These are phyloP conservation scores for Stictocephala bisonia DNA, from an alignment of 2,888 invertebrate species.

Conservation along the genomic window DNA sequence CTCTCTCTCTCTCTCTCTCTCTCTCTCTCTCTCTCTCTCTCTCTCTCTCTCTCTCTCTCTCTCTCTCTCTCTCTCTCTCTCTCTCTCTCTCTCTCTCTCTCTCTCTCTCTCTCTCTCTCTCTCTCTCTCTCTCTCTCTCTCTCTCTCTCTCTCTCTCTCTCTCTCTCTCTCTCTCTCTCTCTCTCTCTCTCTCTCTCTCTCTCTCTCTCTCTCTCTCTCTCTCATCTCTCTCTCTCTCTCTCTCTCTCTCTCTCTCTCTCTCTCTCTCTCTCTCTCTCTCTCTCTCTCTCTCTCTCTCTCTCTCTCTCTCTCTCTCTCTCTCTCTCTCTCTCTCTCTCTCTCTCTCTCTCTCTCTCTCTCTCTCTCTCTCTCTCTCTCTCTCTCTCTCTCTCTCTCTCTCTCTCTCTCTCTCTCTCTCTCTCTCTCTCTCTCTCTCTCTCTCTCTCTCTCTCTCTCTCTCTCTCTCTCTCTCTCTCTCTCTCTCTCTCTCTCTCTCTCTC, in stretches of 20 bases:
- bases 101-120: background rate
- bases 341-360: too few relatives aligned
- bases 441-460: too few relatives aligned
- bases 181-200: too few relatives aligned
- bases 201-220: too few relatives aligned
- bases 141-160: background rate
- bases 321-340: too few relatives aligned
- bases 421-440: too few relatives aligned
- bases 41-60: constrained; percentile 22
- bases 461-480: too few relatives aligned
- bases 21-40: constrained; percentile 34
- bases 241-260: background rate
- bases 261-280: background rate
- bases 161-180: background rate
- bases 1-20: constrained; percentile 23
- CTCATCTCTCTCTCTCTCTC: too few relatives aligned
- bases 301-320: background rate
- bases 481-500: too few relatives aligned
- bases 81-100: constrained; percentile 1
- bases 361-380: too few relatives aligned
- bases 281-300: background rate
- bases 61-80: background rate
- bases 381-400: too few relatives aligned
- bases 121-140: background rate
- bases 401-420: too few relatives aligned